Conservation (phyloP, 1,140 invertebrate species). For the Homarus americanus region DNA sequence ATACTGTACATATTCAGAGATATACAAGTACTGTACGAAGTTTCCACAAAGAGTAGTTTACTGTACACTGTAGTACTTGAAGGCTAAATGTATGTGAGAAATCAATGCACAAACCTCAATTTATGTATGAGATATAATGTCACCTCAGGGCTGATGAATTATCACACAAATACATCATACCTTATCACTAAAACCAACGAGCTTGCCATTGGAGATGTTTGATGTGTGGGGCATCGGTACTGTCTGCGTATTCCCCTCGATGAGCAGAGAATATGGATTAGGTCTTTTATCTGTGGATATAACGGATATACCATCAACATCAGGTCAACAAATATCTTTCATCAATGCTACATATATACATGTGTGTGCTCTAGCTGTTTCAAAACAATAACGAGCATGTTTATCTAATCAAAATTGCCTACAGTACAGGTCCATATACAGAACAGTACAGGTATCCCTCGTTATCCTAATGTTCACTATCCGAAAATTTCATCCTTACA, state of each 20-base stretch:
- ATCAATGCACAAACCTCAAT: neutral
- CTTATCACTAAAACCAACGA: slow-evolving; percentile 60
- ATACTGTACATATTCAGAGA: neutral
- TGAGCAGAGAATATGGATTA: slow-evolving; percentile 39
- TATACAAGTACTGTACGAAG: neutral
- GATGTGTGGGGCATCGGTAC: slow-evolving; percentile 26
- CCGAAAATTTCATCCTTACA: too few species aligned
- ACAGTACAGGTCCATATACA: too few species aligned
- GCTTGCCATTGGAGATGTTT: slow-evolving; percentile 60
- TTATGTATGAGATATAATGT: too few species aligned
- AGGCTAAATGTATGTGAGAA: neutral
- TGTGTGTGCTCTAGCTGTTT: too few species aligned
- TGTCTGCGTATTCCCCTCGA: slow-evolving; percentile 26
- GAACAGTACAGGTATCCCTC: too few species aligned
- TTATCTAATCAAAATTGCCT: too few species aligned
- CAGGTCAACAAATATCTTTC: too few species aligned
- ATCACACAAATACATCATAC: neutral
- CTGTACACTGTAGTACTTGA: neutral
- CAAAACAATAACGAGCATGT: neutral
- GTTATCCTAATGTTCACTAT: too few species aligned
- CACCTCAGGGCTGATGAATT: too few species aligned
- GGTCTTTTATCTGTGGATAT: slow-evolving; percentile 30
- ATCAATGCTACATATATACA: too few species aligned
- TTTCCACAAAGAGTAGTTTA: too few species aligned
- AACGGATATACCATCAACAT: neutral